Evolutionary conservation across 2,113 vertebrate species (phyloP).

Genomic region (Potamarius usumacintae): DNA sequence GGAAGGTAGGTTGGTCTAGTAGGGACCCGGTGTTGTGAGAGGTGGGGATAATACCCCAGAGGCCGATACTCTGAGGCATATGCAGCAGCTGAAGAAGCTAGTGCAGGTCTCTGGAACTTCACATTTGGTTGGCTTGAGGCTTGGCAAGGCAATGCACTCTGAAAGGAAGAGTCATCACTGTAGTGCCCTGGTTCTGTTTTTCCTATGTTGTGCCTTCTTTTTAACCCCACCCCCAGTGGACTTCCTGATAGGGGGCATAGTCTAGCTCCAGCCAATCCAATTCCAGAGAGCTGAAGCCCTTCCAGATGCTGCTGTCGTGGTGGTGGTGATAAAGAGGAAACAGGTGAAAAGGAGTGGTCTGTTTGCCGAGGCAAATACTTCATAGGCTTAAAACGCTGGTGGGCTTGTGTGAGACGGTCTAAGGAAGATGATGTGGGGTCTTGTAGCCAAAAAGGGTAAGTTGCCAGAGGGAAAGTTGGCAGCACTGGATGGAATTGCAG

Average conservation of each 20-base stretch:
- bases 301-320: constrained; percentile 51
- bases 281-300: constrained; percentile 59
- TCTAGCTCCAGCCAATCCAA: constrained; percentile 66
- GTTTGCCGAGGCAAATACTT: constrained; percentile 62
- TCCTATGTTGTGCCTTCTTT: constrained; percentile 54
- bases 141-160: constrained; percentile 79
- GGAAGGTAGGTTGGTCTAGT: constrained; percentile 73
- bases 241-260: constrained; percentile 51
- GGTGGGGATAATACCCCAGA: constrained; percentile 82
- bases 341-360: constrained; percentile 34
- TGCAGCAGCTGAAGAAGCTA: constrained; percentile 61
- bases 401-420: constrained; percentile 69
- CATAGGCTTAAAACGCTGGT: constrained; percentile 42
- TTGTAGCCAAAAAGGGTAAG: constrained; percentile 61
- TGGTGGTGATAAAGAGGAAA: constrained; percentile 57
- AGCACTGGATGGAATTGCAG: constrained; percentile 77
- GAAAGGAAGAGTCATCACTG: constrained; percentile 74
- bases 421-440: constrained; percentile 72
- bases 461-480: constrained; percentile 69
- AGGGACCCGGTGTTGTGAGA: constrained; percentile 68
- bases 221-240: constrained; percentile 46
- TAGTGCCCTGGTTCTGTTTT: constrained; percentile 65
- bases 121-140: constrained; percentile 88
- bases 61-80: constrained; percentile 86
- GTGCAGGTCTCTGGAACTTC: constrained; percentile 74